These are phyloP conservation scores for Acrobasis consociella DNA, from an alignment of 2,888 invertebrate species.

Conservation along the genomic window DNA sequence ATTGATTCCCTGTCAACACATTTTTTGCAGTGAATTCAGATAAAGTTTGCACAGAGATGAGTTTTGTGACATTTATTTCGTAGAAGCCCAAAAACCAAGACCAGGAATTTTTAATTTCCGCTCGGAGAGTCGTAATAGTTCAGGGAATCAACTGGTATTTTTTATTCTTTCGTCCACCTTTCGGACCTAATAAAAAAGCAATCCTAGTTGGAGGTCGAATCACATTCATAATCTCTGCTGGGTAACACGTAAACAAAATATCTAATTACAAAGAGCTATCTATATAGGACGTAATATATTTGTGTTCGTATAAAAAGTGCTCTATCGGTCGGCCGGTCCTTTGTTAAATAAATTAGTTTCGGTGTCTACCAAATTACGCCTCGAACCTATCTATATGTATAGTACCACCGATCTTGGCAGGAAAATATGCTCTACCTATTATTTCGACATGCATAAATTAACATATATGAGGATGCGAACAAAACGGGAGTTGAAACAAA, in stretches of 20 bases:
- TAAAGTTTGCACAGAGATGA: background rate
- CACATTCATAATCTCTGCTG: conserved; percentile 37
- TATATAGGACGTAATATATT: conserved; percentile 66
- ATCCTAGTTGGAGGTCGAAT: conserved; percentile 23
- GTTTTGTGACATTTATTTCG: conserved; percentile 1
- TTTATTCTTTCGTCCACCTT: conserved; percentile 1
- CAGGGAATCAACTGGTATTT: conserved; percentile 37
- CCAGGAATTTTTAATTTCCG: conserved; percentile 71
- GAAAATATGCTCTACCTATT: conserved; percentile 81
- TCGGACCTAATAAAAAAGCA: conserved; percentile 12
- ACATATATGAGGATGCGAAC: conserved; percentile 68
- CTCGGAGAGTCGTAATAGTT: conserved; percentile 45
- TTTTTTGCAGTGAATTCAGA: too few relatives aligned
- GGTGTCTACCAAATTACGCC: conserved; percentile 84
- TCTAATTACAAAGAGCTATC: conserved; percentile 51
- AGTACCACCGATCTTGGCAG: conserved; percentile 67
- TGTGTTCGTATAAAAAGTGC: conserved; percentile 77
- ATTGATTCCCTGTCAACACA: too few relatives aligned
- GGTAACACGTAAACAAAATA: conserved; percentile 53
- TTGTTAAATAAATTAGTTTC: conserved; percentile 84
- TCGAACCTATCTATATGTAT: conserved; percentile 76
- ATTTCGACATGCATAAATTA: conserved; percentile 72
- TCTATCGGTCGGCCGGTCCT: conserved; percentile 79
- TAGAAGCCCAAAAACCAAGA: background rate
- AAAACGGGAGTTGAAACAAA: conserved; percentile 75